Evolutionary conservation across 2,113 vertebrate species (phyloP).

Genomic region (Albula goreensis): DNA sequence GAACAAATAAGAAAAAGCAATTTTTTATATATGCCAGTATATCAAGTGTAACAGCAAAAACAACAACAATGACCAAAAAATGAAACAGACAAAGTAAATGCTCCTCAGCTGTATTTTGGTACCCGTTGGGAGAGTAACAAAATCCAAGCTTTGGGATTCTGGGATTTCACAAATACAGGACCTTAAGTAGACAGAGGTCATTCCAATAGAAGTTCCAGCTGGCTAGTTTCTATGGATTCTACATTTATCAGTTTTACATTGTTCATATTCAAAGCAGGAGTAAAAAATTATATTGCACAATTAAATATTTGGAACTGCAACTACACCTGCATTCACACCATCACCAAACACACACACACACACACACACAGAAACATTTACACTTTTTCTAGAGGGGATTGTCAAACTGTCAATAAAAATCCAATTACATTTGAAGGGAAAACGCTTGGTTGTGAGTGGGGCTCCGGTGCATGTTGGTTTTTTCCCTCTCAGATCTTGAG

Average conservation of each 20-base stretch:
- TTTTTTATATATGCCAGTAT: background rate
- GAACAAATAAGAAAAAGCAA: background rate
- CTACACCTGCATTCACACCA: background rate
- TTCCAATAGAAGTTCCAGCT: background rate
- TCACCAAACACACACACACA: conserved; percentile 18
- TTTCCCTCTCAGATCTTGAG: conserved; percentile 60
- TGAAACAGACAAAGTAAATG: background rate
- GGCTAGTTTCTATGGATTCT: background rate
- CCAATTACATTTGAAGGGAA: conserved; percentile 66
- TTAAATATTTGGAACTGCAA: background rate
- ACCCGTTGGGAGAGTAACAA: background rate
- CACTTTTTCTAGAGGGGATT: conserved; percentile 52
- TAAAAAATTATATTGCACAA: background rate
- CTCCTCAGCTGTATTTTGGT: background rate
- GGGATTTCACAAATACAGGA: background rate
- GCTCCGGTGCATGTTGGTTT: conserved; percentile 56
- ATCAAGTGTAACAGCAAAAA: background rate
- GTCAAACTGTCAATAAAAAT: conserved; percentile 70
- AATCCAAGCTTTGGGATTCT: background rate
- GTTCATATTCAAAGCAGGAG: background rate
- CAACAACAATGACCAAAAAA: background rate
- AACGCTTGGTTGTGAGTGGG: conserved; percentile 53
- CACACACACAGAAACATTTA: conserved; percentile 32
- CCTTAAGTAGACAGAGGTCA: background rate
- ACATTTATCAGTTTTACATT: background rate